Percentiles rank a stretch among this genome's conserved stretches.
Conservation (phyloP, 2,888 invertebrate genomes). For the Nemotelus nigrinus region DNA sequence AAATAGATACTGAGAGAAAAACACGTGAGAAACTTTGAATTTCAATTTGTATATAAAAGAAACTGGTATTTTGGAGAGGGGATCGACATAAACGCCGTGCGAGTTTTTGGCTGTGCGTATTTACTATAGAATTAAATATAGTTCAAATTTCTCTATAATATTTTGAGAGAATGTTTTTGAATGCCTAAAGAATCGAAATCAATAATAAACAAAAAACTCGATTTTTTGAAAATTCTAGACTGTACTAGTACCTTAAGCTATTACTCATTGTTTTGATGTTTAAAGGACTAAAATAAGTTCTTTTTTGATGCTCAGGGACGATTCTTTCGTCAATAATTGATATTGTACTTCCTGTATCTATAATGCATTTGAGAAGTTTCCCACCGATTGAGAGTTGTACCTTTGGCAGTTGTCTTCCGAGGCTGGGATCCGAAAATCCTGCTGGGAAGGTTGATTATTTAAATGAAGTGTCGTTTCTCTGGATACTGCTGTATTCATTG, state of each 20-base stretch:
- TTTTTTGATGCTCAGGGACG: conserved; percentile 10
- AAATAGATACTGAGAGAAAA: too few species aligned
- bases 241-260: neutral
- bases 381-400: neutral
- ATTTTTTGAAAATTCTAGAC: too few species aligned
- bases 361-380: neutral
- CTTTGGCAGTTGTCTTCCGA: neutral
- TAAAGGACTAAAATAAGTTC: neutral
- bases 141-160: too few species aligned
- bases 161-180: too few species aligned
- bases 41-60: too few species aligned
- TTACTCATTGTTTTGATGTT: neutral
- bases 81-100: too few species aligned
- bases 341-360: neutral
- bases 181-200: too few species aligned
- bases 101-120: too few species aligned
- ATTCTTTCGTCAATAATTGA: conserved; percentile 12
- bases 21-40: too few species aligned
- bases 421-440: conserved; percentile 21
- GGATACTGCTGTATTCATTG: conserved; percentile 14
- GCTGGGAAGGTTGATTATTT: neutral
- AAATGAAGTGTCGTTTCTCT: neutral
- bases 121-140: too few species aligned
- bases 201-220: too few species aligned
- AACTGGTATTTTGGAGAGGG: too few species aligned